phyloP scores from a whole-genome alignment of 2,113 vertebrate species.

The Callaeas wilsoni region DNA sequence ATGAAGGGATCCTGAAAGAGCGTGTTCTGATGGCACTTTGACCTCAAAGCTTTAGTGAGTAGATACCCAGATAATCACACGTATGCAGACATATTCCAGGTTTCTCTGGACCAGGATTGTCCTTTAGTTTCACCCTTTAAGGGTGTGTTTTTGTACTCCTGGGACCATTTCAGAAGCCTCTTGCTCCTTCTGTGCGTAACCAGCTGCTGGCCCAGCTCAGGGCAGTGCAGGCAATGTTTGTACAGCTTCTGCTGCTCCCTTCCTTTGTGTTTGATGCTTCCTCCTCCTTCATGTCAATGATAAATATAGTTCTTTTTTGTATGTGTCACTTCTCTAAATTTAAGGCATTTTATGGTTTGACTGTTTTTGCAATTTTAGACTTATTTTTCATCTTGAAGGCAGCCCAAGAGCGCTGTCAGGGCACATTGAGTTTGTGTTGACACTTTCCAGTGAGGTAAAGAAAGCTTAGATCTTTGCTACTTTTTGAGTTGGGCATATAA shows the following conservation, averaged over 20 bases:
- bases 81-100: neutral
- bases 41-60: neutral
- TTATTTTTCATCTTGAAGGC: neutral
- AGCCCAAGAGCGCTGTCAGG: neutral
- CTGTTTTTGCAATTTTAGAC: neutral
- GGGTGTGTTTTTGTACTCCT: neutral
- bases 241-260: slow-evolving; percentile 23
- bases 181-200: neutral
- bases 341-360: slow-evolving; percentile 1
- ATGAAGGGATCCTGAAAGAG: neutral
- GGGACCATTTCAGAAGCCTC: neutral
- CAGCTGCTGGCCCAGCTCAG: neutral
- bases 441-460: neutral
- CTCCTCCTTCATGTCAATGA: neutral
- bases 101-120: neutral
- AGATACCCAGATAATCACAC: neutral
- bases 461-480: neutral
- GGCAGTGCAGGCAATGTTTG: neutral
- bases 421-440: neutral
- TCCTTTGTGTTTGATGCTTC: slow-evolving; percentile 39
- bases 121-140: neutral
- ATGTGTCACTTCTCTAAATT: slow-evolving; percentile 44
- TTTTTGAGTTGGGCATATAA: neutral
- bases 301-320: slow-evolving; percentile 17
- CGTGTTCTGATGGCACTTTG: neutral